Conservation (phyloP, 2,888 invertebrate species). For the Osedax frankpressi region DNA sequence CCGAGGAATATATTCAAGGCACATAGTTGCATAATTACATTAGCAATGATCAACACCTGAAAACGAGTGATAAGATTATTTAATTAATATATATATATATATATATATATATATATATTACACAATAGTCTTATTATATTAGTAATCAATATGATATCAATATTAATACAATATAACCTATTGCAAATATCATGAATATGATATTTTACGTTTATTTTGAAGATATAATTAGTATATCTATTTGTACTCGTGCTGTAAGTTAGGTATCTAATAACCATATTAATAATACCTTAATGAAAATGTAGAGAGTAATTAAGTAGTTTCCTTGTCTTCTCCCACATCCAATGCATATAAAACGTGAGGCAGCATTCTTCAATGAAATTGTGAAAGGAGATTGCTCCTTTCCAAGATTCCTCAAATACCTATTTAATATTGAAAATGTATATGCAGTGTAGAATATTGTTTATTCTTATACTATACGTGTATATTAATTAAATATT, state of each 20-base stretch:
- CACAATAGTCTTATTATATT: too few species aligned
- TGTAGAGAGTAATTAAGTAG: conserved; percentile 48
- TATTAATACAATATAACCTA: too few species aligned
- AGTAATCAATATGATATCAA: too few species aligned
- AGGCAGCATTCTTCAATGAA: conserved; percentile 40
- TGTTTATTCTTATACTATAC: too few species aligned
- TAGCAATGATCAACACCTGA: conserved; percentile 34
- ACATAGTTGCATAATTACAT: conserved; percentile 39
- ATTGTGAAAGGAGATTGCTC: conserved; percentile 40
- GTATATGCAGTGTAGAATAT: too few species aligned
- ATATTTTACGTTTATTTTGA: too few species aligned
- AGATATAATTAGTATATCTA: too few species aligned
- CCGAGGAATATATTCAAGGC: conserved; percentile 28
- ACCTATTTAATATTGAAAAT: too few species aligned
- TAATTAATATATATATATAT: background rate
- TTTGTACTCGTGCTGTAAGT: too few species aligned
- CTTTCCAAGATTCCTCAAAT: conserved; percentile 26
- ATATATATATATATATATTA: background rate
- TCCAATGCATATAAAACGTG: conserved; percentile 41
- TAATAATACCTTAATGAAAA: conserved; percentile 47
- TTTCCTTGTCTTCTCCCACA: conserved; percentile 46
- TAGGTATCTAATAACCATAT: too few species aligned
- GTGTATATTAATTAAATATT: too few species aligned
- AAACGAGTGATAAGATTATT: background rate
- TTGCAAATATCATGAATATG: too few species aligned